phyloP scores from a whole-genome alignment of 2,797 vertebrate genomes.

The Sebastes hopkinsi region DNA sequence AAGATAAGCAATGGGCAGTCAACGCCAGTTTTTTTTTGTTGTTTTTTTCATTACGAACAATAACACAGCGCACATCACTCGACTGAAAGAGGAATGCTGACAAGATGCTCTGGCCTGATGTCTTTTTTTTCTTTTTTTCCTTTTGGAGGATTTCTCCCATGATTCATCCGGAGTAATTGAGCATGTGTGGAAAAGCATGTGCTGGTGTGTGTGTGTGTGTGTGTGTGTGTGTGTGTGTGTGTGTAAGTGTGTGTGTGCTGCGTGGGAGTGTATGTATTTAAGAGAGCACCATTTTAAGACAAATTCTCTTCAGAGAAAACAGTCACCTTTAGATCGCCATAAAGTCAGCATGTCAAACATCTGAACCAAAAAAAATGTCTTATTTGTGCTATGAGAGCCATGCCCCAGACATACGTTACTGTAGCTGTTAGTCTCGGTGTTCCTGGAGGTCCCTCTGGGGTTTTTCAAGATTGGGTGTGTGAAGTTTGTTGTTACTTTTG shows the following conservation, averaged over 20 bases:
- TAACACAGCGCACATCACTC: slow-evolving; percentile 76
- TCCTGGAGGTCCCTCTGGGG: slow-evolving; percentile 40
- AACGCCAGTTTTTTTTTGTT: slow-evolving; percentile 45
- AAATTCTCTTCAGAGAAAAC: slow-evolving; percentile 75
- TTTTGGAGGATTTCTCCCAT: slow-evolving; percentile 50
- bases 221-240: slow-evolving; percentile 51
- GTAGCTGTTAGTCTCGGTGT: slow-evolving; percentile 58
- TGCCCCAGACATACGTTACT: slow-evolving; percentile 40
- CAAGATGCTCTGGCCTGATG: slow-evolving; percentile 67
- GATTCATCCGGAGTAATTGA: slow-evolving; percentile 54
- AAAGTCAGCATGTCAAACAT: slow-evolving; percentile 60
- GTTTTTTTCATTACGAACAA: slow-evolving; percentile 67
- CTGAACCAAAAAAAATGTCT: slow-evolving; percentile 51
- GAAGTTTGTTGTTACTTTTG: slow-evolving; percentile 52
- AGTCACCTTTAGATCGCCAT: slow-evolving; percentile 62
- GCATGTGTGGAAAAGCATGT: slow-evolving; percentile 51
- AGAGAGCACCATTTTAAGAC: slow-evolving; percentile 86
- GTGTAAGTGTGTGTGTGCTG: slow-evolving; percentile 34
- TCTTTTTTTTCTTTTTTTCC: slow-evolving; percentile 47
- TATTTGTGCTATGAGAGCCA: slow-evolving; percentile 64
- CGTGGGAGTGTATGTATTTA: slow-evolving; percentile 52
- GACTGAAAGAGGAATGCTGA: slow-evolving; percentile 73
- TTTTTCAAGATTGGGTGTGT: slow-evolving; percentile 47
- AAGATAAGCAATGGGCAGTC: slow-evolving; percentile 69
- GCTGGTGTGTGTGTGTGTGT: slow-evolving; percentile 41